A percentile compares a stretch with the other conserved stretches of the same genome.
Conservation (phyloP, 1,140 invertebrate genomes). For the Drosophila pandora region DNA sequence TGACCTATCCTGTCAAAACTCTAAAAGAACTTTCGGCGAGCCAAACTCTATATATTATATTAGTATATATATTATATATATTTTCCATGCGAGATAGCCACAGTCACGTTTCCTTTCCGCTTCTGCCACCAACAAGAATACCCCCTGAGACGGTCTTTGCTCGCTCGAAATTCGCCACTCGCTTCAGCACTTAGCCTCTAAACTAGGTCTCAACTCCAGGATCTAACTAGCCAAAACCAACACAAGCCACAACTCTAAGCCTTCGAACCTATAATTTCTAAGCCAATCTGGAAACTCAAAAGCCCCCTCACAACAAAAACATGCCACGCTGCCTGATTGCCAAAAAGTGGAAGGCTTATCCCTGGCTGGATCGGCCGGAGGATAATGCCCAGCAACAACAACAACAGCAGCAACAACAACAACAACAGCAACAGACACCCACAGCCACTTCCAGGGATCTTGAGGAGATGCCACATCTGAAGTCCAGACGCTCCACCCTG, state of each 20-base stretch:
- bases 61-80: slow-evolving; percentile 43
- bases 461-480: slow-evolving; percentile 59
- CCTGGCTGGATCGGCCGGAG: slow-evolving; percentile 89
- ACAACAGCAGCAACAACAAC: slow-evolving; percentile 33
- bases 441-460: slow-evolving; percentile 35
- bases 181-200: slow-evolving; percentile 73
- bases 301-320: slow-evolving; percentile 7
- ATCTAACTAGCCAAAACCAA: slow-evolving; percentile 31
- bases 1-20: slow-evolving; percentile 30
- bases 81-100: slow-evolving; percentile 75
- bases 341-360: slow-evolving; percentile 95
- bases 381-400: slow-evolving; percentile 64
- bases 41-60: slow-evolving; percentile 52
- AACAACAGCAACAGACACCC: slow-evolving; percentile 51
- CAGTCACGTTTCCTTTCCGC: slow-evolving; percentile 79
- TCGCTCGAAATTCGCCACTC: slow-evolving; percentile 71
- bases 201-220: slow-evolving; percentile 42
- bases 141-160: slow-evolving; percentile 72
- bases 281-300: not conserved
- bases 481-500: slow-evolving; percentile 76
- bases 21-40: slow-evolving; percentile 71
- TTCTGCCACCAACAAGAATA: slow-evolving; percentile 65
- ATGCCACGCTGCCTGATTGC: slow-evolving; percentile 95
- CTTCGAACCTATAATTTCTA: not conserved
- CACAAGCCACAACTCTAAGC: slow-evolving; percentile 9